Evolutionary conservation across 2,113 vertebrate genomes (phyloP).

Genomic region (Meleagris gallopavo): DNA sequence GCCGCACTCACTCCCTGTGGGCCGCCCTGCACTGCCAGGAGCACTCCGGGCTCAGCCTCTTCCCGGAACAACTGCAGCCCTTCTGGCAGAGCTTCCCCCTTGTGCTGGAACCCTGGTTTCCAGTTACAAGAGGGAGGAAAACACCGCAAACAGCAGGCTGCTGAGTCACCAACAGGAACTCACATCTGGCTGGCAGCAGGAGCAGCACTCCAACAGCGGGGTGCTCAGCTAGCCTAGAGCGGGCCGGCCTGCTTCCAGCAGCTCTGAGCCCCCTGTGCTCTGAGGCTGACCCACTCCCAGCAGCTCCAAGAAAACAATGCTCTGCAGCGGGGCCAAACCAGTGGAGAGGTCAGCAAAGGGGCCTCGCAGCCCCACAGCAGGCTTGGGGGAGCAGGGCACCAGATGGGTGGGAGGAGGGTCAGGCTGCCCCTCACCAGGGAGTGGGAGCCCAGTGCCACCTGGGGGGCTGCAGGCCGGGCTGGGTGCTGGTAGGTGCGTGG

Average conservation of each 20-base stretch:
- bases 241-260: not conserved
- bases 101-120: not conserved
- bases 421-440: not conserved
- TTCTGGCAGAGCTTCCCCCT: not conserved
- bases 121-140: not conserved
- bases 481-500: not conserved
- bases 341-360: not conserved
- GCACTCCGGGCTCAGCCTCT: not conserved
- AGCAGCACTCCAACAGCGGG: not conserved
- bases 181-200: not conserved
- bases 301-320: rapidly evolving
- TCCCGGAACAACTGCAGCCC: not conserved
- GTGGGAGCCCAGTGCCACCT: rapidly evolving
- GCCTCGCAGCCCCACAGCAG: not conserved
- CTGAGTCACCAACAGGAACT: not conserved
- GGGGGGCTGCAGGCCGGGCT: not conserved
- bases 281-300: not conserved
- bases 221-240: not conserved
- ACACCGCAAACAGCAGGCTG: not conserved
- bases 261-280: rapidly evolving
- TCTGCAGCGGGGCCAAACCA: not conserved
- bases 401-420: not conserved
- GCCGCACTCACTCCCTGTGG: not conserved
- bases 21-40: not conserved
- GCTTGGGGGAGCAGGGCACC: rapidly evolving